Base-by-base conservation (phyloP, 2,113 vertebrate genomes). In the Mastomys coucha region DNA sequence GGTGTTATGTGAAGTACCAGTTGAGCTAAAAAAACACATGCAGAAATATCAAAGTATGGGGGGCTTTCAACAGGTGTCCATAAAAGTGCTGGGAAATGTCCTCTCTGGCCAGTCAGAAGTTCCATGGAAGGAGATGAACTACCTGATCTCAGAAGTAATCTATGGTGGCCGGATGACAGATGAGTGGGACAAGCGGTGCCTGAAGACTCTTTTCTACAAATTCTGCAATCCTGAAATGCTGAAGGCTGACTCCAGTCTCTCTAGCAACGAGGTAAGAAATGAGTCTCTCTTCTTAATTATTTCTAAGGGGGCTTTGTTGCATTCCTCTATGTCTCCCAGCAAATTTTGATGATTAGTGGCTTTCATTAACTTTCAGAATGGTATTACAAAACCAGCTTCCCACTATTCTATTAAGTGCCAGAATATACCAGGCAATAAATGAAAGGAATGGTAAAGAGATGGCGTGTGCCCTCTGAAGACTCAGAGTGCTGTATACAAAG, bases 151-250 rank as follows among this genome's bases (percentile, higher is more conserved):
- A 14, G 98, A 98, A 76, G 98, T 98, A 90, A 85, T 92, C n/a
- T 98, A 98, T 2, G 98, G 98, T 0, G 98, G 98, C 70, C 97
- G 65, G 10, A 95, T 98, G 67, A 98, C 96, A 0, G 98, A 98
- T 36, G 17, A 10, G 22, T 98, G 98, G 98, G 98, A 98, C 92
- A 97, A 89, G 53, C 97, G 97, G 2, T 98, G 98, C 86, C 92
- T 99, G 16, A 93, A 95, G 26, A 91, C 96, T 19, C 97, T 98
- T 51, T 95, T 98, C n/a, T 65, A 97, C 94, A 96, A 87, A 26
- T 98, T 98, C 73, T 98, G 93, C 58, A 97, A 93, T 20, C 97
- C 98, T 1, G 93, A 93, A 0, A 78, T 98, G 20, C 75, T 98
- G 28, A 86, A 73, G 51, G 95, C 96, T 8, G 80, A 53, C 33